Conservation (phyloP, 2,113 vertebrate species). For the Galeopterus variegatus region DNA sequence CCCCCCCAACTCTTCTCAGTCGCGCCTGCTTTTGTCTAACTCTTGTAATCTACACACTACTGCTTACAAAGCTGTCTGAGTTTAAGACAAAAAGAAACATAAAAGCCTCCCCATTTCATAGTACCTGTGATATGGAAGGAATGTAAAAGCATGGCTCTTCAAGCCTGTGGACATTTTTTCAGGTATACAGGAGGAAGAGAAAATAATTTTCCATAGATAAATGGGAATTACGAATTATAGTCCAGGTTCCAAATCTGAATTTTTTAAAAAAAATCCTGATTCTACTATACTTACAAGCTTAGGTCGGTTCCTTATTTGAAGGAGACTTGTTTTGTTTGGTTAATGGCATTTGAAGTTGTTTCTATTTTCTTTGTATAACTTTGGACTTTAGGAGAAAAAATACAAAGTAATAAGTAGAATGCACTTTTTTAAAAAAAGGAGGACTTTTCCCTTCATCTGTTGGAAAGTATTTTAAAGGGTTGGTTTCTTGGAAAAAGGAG, state of each 20-base stretch:
- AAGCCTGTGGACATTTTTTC: conserved; percentile 60
- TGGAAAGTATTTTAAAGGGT: conserved; percentile 48
- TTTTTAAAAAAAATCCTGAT: background rate
- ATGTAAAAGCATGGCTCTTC: conserved; percentile 64
- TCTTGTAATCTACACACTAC: conserved; percentile 90
- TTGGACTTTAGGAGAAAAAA: conserved; percentile 53
- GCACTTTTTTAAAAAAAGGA: background rate
- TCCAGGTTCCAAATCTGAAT: conserved; percentile 54
- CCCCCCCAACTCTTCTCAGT: conserved; percentile 82
- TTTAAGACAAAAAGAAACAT: conserved; percentile 87
- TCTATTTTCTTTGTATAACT: conserved; percentile 75
- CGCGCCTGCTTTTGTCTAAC: conserved; percentile 92
- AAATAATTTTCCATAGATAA: conserved; percentile 63
- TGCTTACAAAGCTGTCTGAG: conserved; percentile 88
- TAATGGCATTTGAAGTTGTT: conserved; percentile 71
- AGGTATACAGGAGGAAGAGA: conserved; percentile 59
- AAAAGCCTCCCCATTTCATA: conserved; percentile 73
- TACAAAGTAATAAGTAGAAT: conserved; percentile 41
- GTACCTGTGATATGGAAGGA: conserved; percentile 79
- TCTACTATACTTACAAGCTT: conserved; percentile 58
- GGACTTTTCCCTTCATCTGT: background rate
- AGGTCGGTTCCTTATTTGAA: conserved; percentile 67
- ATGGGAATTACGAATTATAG: conserved; percentile 63
- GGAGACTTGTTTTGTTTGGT: conserved; percentile 61
- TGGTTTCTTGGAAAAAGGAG: conserved; percentile 57